Evolutionary conservation across 1,140 invertebrate genomes (phyloP).

Genomic region (Drosophila yakuba): DNA sequence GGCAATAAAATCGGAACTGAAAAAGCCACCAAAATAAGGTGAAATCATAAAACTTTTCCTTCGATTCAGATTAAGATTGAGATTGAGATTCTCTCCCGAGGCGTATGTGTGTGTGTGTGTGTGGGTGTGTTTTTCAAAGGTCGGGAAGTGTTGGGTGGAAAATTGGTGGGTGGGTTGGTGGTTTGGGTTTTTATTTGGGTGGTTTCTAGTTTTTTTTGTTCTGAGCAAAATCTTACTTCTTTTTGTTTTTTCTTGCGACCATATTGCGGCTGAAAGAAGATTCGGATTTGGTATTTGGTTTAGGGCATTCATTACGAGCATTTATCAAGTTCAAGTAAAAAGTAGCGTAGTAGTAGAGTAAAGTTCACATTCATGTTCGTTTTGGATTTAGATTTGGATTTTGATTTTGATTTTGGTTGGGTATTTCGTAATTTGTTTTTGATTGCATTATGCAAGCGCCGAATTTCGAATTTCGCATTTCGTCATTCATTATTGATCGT

Average conservation of each 20-base stretch:
- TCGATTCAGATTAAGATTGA: conserved; percentile 33
- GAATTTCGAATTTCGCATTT: conserved; percentile 43
- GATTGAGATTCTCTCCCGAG: conserved; percentile 12
- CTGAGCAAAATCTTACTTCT: conserved; percentile 92
- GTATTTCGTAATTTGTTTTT: conserved; percentile 21
- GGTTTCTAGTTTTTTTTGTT: conserved; percentile 36
- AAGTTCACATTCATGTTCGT: conserved; percentile 27
- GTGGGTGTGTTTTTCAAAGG: conserved; percentile 12
- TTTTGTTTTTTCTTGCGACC: conserved; percentile 98
- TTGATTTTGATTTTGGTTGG: conserved; percentile 15
- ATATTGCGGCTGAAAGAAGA: conserved; percentile 87
- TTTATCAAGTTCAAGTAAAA: conserved; percentile 48
- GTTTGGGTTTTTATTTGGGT: conserved; percentile 1
- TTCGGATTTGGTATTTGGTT: conserved; percentile 78
- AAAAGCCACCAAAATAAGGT: conserved; percentile 34
- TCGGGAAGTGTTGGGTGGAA: not conserved
- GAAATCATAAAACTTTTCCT: conserved; percentile 47
- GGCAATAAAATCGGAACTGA: conserved; percentile 59
- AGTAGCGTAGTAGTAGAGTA: conserved; percentile 24
- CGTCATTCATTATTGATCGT: conserved; percentile 38
- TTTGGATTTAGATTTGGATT: conserved; percentile 21
- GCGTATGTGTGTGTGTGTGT: conserved; percentile 12
- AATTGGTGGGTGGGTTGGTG: conserved; percentile 38
- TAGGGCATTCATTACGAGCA: conserved; percentile 48
- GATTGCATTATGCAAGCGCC: conserved; percentile 61